Evolutionary conservation across 2,797 vertebrate genomes (phyloP), one percentile per base, ranked within the genome.

Genomic region (Muscicapa striata): DNA sequence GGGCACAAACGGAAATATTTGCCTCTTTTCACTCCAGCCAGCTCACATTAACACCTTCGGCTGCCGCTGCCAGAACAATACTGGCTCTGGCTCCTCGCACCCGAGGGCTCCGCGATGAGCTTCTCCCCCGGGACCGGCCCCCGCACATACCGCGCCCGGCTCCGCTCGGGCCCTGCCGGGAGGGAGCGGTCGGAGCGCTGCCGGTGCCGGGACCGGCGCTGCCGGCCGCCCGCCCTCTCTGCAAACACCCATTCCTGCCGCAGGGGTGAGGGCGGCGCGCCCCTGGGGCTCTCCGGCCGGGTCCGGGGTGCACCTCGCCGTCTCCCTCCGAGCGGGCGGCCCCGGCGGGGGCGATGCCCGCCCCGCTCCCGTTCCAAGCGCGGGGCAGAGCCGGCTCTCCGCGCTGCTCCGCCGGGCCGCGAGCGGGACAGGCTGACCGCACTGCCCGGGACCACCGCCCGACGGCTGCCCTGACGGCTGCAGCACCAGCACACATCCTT

Each of bases 1-100:
- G 97, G 97, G 97, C 97, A 96, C 89, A 73, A 91, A 90, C 96
- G 93, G 97, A 95, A 97, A 97, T 96, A 96, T 97, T 96, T 96
- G 95, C 95, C 92, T 96, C 93, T 87, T 95, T 92, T 93, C 97
- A 64, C 95, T 97, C 96, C 95, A 97, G 89, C 93, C 96, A 92
- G 95, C 93, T 94, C 66, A 93, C 96, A 96, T 97, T 96, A 97
- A 96, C 97, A 92, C 95, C 87, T 95, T 96, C 88, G 89, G 84
- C 95, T 34, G 92, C 94, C 74, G 85, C 94, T 96, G 93, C 95
- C 91, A 22, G 66, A 90, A 79, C 83, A 76, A 68, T 80, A 91
- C 21, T 83, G 84, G 40, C 96, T 93, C 83, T 82, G 45, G 87
- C 68, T 83, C 34, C 16, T 18, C 13, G 38, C 76, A 49, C 40